phyloP scores from a whole-genome alignment of 2,797 vertebrate genomes.

The Serranus cabrilla region DNA sequence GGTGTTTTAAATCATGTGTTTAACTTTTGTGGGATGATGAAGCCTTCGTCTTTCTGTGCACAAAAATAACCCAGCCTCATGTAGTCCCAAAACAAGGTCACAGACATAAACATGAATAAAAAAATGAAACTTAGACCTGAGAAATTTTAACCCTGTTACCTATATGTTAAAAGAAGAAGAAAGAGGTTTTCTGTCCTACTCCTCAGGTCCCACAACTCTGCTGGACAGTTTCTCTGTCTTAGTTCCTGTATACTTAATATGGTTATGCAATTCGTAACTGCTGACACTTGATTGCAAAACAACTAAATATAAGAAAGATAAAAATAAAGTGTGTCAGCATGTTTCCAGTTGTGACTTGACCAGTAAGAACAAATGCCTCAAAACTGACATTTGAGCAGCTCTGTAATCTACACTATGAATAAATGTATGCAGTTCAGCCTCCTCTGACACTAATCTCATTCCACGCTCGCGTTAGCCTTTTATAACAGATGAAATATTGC shows the following conservation, averaged over 20 bases:
- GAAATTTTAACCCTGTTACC: background rate
- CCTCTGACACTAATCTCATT: background rate
- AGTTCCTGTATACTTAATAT: background rate
- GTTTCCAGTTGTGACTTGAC: background rate
- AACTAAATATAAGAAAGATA: background rate
- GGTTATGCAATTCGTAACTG: background rate
- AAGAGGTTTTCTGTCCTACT: background rate
- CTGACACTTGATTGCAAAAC: background rate
- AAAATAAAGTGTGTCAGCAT: too few species aligned
- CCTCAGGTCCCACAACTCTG: background rate
- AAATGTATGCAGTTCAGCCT: background rate
- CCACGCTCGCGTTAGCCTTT: background rate
- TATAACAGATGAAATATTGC: background rate
- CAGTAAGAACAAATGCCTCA: background rate
- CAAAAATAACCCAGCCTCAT: slow-evolving; percentile 1
- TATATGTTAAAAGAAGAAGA: background rate
- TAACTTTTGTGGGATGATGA: background rate
- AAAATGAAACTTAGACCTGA: background rate
- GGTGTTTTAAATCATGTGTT: background rate
- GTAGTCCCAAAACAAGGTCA: slow-evolving; percentile 12
- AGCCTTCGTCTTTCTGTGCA: background rate
- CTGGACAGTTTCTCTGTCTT: background rate
- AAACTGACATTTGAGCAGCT: background rate
- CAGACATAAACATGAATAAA: background rate
- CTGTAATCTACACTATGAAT: background rate